phyloP scores from a whole-genome alignment of 1,140 invertebrate species.

The Sarcophaga peregrina region DNA sequence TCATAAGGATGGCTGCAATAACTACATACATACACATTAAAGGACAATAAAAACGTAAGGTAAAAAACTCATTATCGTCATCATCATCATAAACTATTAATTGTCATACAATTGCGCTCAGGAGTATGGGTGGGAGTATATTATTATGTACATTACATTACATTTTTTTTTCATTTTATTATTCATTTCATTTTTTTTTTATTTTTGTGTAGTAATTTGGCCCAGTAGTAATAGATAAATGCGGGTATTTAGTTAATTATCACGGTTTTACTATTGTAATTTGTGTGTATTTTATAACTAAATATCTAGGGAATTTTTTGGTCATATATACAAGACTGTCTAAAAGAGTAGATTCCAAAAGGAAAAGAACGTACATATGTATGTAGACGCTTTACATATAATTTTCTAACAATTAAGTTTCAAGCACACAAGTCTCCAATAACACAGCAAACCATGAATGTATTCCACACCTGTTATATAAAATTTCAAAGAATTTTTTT shows the following conservation, averaged over 20 bases:
- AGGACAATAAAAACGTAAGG: not conserved
- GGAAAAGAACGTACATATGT: no score
- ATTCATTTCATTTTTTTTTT: not conserved
- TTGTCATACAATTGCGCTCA: not conserved
- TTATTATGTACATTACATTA: no score
- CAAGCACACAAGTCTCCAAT: no score
- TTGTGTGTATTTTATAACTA: not conserved
- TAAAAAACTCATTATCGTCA: no score
- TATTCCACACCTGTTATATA: no score
- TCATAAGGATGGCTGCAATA: not conserved
- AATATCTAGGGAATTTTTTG: not conserved
- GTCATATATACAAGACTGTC: not conserved
- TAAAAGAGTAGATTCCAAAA: no score
- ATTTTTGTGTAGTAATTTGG: conserved; percentile 2
- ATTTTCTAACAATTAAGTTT: no score
- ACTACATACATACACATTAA: not conserved
- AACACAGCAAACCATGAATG: no score
- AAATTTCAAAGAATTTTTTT: no score
- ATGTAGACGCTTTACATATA: no score
- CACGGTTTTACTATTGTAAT: not conserved
- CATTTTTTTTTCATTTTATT: no score
- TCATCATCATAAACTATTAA: conserved; percentile 1
- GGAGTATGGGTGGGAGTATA: no score
- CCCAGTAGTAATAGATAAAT: not conserved
- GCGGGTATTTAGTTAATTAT: conserved; percentile 19